Percentiles rank a stretch among this genome's conserved stretches.
These are phyloP conservation scores for Galaxea fascicularis DNA, from an alignment of 92 coral and sea anemone species.

Conservation along the genomic window DNA sequence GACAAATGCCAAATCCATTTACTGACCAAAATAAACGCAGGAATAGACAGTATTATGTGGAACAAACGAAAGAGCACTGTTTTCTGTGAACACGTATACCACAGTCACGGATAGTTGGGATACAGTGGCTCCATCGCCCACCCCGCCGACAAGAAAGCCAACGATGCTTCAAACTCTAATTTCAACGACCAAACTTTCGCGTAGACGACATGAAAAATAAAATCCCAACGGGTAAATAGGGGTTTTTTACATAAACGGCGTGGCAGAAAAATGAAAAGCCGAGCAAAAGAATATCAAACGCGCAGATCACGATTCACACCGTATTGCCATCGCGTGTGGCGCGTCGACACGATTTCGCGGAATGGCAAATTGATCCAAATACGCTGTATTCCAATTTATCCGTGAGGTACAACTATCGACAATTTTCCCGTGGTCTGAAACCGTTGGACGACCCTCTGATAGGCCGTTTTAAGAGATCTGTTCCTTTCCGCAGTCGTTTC, in stretches of 20 bases:
- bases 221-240: slow-evolving; percentile 5
- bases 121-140: too few species aligned
- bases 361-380: slow-evolving; percentile 14
- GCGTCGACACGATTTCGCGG: slow-evolving; percentile 21
- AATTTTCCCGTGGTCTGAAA: slow-evolving; percentile 68
- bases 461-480: neutral
- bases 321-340: slow-evolving; percentile 38
- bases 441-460: slow-evolving; percentile 24
- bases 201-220: neutral
- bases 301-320: neutral
- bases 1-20: neutral
- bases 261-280: neutral
- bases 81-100: slow-evolving; percentile 18
- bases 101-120: neutral
- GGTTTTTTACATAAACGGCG: slow-evolving; percentile 5
- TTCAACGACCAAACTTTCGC: neutral
- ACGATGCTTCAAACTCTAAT: neutral
- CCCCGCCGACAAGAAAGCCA: slow-evolving; percentile 2
- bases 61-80: slow-evolving; percentile 5
- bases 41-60: slow-evolving; percentile 1
- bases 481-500: slow-evolving; percentile 40
- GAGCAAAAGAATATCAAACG: slow-evolving; percentile 12
- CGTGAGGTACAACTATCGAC: slow-evolving; percentile 10
- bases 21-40: neutral
- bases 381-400: neutral